These are phyloP conservation scores for Sinhomidia bicolor DNA, from an alignment of 2,888 invertebrate genomes.

Conservation along the genomic window DNA sequence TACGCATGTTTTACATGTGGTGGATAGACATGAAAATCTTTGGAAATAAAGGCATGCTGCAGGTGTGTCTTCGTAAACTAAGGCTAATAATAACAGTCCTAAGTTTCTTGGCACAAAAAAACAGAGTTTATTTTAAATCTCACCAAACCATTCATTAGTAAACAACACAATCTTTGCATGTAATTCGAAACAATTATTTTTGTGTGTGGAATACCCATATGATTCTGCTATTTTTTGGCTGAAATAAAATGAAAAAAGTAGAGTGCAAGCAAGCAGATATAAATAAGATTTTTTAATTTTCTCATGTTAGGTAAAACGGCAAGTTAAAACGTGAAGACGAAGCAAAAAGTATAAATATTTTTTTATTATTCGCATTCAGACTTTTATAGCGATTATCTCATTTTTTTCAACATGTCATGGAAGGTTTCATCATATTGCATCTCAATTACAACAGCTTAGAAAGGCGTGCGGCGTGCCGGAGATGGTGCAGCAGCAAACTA, in stretches of 20 bases:
- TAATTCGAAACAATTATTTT: not conserved
- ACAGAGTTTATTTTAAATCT: constrained; percentile 11
- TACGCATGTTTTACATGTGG: no score
- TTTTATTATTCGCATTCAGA: not conserved
- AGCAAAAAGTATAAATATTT: no score
- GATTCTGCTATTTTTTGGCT: not conserved
- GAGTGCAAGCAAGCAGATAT: not conserved
- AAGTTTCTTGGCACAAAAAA: constrained; percentile 21
- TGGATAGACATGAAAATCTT: no score
- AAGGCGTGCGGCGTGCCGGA: not conserved
- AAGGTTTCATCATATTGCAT: constrained; percentile 19
- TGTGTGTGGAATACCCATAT: not conserved
- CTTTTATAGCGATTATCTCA: constrained; percentile 20
- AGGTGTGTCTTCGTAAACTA: not conserved
- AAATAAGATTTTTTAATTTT: not conserved
- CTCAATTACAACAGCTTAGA: not conserved
- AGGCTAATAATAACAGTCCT: not conserved
- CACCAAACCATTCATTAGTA: constrained; percentile 26
- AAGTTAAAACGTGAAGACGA: not conserved
- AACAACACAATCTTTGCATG: constrained; percentile 10
- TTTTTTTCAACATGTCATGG: constrained; percentile 3
- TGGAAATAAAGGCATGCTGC: not conserved
- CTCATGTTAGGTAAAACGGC: no score
- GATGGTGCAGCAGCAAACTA: not conserved
- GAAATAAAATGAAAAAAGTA: not conserved